Evolutionary conservation across 2,113 vertebrate species (phyloP).

Genomic region (Cisticola juncidis): DNA sequence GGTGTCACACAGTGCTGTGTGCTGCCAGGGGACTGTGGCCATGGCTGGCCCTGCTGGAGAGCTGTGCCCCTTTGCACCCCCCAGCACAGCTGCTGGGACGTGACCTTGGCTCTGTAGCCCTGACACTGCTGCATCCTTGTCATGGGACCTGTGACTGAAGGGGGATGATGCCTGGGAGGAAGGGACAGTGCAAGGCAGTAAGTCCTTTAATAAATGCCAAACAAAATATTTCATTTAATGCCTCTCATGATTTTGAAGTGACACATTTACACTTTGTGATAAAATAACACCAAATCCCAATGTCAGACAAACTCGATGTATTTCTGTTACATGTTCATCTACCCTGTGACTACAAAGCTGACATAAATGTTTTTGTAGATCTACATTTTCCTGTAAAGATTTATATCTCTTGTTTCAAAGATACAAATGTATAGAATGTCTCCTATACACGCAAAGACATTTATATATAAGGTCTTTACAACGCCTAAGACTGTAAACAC

Average conservation of each 20-base stretch:
- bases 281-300: not conserved
- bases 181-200: not conserved
- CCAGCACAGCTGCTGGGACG: not conserved
- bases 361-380: not conserved
- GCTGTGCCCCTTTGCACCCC: not conserved
- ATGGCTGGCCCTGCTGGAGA: rapidly evolving
- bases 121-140: not conserved
- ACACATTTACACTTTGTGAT: not conserved
- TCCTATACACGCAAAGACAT: not conserved
- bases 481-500: not conserved
- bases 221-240: not conserved
- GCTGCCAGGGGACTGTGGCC: not conserved
- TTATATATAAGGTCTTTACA: not conserved
- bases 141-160: not conserved
- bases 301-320: not conserved
- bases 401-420: not conserved
- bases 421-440: not conserved
- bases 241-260: not conserved
- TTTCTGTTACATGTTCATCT: not conserved
- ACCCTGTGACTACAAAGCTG: not conserved
- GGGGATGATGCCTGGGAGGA: not conserved
- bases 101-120: not conserved
- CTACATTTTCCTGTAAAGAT: not conserved
- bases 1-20: not conserved
- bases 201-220: not conserved